Conservation (phyloP, 2,888 invertebrate species). For the Ennomos erosarius region DNA sequence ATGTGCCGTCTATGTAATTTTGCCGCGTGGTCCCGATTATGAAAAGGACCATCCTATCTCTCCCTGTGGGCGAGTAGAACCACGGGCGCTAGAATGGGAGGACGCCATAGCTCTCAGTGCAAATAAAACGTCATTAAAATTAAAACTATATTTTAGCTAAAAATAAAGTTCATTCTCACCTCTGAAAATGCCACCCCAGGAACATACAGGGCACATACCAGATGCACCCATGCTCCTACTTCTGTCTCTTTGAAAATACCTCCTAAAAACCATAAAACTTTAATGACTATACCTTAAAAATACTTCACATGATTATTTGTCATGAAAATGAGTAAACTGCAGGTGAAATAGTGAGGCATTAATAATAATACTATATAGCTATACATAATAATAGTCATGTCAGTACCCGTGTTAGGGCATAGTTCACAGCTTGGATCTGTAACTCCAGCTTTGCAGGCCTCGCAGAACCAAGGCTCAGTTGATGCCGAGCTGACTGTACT, state of each 20-base stretch:
- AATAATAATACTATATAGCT: too few species aligned
- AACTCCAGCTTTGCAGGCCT: conserved; percentile 97
- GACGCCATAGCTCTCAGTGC: too few species aligned
- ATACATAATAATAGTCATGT: conserved; percentile 3
- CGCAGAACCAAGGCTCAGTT: conserved; percentile 99
- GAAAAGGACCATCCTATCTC: too few species aligned
- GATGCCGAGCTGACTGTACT: conserved; percentile 97
- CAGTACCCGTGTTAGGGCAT: conserved; percentile 93
- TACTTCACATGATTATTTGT: too few species aligned
- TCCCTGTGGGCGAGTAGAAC: too few species aligned
- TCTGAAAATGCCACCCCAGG: conserved; percentile 99
- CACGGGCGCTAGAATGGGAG: too few species aligned
- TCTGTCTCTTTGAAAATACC: conserved; percentile 98
- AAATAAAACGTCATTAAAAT: too few species aligned
- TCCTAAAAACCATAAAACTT: conserved; percentile 69
- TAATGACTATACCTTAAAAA: too few species aligned
- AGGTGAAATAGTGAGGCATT: too few species aligned
- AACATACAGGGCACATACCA: conserved; percentile 98
- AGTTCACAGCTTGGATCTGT: conserved; percentile 96
- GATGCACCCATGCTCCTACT: conserved; percentile 99
- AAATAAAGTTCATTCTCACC: conserved; percentile 69
- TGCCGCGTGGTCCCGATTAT: too few species aligned
- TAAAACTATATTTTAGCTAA: neutral
- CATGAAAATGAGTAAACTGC: too few species aligned
- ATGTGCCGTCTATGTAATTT: too few species aligned